These are phyloP conservation scores for Stenchaetothrips biformis DNA, from an alignment of 2,888 invertebrate genomes.

Conservation along the genomic window DNA sequence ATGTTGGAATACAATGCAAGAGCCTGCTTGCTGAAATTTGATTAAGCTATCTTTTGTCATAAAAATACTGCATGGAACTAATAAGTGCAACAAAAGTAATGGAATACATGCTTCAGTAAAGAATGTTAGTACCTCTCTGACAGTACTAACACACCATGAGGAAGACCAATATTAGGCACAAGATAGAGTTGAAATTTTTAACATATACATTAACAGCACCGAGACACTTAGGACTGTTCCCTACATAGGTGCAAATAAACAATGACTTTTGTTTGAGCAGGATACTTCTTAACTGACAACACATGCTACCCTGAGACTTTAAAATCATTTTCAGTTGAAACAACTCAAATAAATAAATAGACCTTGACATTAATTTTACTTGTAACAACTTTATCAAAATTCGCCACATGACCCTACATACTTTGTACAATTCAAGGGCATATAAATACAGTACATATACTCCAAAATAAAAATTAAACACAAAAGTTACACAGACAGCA, in stretches of 20 bases:
- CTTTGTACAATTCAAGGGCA: too few species aligned
- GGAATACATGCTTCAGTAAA: slow-evolving; percentile 1
- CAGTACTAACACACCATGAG: not conserved
- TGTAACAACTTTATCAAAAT: too few species aligned
- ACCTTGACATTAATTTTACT: not conserved
- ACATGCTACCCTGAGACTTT: slow-evolving; percentile 8
- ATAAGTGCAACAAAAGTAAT: not conserved
- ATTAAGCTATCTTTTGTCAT: not conserved
- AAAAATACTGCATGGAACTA: not conserved
- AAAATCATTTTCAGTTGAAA: not conserved
- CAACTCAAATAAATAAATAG: not conserved
- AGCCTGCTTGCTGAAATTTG: slow-evolving; percentile 7
- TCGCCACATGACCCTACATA: too few species aligned
- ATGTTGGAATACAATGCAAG: not conserved
- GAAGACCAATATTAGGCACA: slow-evolving; percentile 20
- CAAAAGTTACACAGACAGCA: not conserved
- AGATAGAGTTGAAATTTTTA: not conserved
- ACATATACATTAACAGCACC: not conserved
- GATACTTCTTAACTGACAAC: slow-evolving; percentile 6
- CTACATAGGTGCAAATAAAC: not conserved
- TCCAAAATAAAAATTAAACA: too few species aligned
- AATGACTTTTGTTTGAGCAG: slow-evolving; percentile 11
- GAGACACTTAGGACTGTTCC: not conserved
- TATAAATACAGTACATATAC: too few species aligned
- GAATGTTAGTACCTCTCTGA: not conserved